Conservation (phyloP, 2,113 vertebrate species). For the Struthidea cinerea region DNA sequence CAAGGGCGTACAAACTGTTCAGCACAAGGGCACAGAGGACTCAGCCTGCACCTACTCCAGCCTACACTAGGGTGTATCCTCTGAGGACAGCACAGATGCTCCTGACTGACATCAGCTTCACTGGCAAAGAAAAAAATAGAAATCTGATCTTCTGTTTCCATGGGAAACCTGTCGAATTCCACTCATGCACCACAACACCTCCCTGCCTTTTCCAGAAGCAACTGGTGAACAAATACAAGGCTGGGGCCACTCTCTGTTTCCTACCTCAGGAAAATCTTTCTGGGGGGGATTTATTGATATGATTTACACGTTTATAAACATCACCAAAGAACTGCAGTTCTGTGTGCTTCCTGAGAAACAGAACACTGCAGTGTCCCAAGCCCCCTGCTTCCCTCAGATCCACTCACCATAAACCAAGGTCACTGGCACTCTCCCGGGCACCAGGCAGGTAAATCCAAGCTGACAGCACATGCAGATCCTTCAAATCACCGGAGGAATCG, state of each 20-base stretch:
- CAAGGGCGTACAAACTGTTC: background rate
- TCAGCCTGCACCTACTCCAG: background rate
- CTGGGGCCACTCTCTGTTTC: background rate
- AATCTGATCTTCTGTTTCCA: background rate
- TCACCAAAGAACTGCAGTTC: background rate
- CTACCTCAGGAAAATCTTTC: background rate
- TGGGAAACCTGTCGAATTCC: background rate
- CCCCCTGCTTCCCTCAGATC: background rate
- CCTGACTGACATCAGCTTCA: background rate
- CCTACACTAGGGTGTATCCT: background rate
- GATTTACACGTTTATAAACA: background rate
- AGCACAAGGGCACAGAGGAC: fast-evolving
- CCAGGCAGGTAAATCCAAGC: background rate
- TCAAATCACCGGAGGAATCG: background rate
- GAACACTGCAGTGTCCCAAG: background rate
- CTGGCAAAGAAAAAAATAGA: background rate
- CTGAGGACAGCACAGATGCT: background rate
- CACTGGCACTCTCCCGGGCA: background rate
- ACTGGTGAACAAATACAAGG: background rate
- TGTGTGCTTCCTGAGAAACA: background rate
- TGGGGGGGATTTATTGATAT: background rate
- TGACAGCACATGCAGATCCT: background rate
- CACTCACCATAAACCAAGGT: background rate
- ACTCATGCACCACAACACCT: background rate
- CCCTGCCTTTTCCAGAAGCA: background rate